phyloP scores from a whole-genome alignment of 37 sponge, comb jelly and placozoan species.

The Lycopodina hypogea region DNA sequence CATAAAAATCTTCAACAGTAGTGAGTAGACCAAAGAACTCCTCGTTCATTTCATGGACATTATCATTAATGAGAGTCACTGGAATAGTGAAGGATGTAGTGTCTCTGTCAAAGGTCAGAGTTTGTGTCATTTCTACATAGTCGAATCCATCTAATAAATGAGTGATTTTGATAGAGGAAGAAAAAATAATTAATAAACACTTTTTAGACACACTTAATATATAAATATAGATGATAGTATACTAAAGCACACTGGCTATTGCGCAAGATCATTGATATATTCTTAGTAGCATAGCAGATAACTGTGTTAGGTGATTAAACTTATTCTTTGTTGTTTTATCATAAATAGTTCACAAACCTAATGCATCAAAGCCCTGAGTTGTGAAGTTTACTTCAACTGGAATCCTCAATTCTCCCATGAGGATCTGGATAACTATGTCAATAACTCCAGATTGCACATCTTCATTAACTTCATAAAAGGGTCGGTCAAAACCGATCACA shows the following conservation, averaged over 20 bases:
- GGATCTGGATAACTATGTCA: neutral
- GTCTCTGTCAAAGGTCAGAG: slow-evolving; percentile 2
- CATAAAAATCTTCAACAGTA: neutral
- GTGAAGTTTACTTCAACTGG: neutral
- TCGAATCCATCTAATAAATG: neutral
- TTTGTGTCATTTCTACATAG: neutral
- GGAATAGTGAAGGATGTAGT: neutral
- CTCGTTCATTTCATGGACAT: neutral
- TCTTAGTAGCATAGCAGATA: no score
- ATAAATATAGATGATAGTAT: no score
- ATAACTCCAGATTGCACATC: neutral
- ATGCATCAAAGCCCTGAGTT: neutral
- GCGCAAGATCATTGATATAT: no score
- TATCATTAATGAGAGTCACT: neutral
- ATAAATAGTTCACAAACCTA: neutral
- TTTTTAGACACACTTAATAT: no score
- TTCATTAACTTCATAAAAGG: neutral
- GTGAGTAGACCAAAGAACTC: neutral
- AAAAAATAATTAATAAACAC: no score
- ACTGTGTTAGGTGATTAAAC: no score
- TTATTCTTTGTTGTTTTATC: no score
- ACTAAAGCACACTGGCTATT: no score
- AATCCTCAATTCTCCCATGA: neutral
- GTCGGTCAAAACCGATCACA: neutral
- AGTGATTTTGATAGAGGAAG: neutral